Conservation (phyloP, 2,797 vertebrate species). For the Sciaenops ocellatus region DNA sequence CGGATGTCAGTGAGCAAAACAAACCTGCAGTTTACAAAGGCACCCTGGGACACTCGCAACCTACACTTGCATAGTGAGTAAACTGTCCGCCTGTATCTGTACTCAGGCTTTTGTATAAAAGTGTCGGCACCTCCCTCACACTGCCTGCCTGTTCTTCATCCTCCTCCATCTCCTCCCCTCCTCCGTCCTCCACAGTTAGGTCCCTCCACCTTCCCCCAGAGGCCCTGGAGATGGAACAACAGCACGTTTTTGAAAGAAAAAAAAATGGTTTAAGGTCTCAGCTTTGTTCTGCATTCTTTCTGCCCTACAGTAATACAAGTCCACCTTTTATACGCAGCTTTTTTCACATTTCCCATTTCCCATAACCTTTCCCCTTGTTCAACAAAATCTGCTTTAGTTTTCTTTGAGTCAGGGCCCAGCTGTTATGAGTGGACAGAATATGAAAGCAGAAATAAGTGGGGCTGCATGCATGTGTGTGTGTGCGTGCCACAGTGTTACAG, state of each 20-base stretch:
- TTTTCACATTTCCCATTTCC: slow-evolving; percentile 22
- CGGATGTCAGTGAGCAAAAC: slow-evolving; percentile 35
- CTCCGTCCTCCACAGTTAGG: slow-evolving; percentile 8
- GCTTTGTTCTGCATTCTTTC: slow-evolving; percentile 46
- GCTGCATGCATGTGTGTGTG: slow-evolving; percentile 6
- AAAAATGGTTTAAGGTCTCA: slow-evolving; percentile 32
- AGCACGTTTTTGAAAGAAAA: slow-evolving; percentile 12
- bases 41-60: slow-evolving; percentile 28
- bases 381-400: slow-evolving; percentile 15
- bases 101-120: slow-evolving; percentile 42
- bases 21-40: slow-evolving; percentile 37
- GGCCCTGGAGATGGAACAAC: slow-evolving; percentile 38
- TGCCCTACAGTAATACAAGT: slow-evolving; percentile 28
- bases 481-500: slow-evolving; percentile 23
- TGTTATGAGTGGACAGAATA: slow-evolving; percentile 20
- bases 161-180: slow-evolving; percentile 25
- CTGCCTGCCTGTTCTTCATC: slow-evolving; percentile 24
- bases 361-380: slow-evolving; percentile 27
- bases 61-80: slow-evolving; percentile 33
- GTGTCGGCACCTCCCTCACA: slow-evolving; percentile 26
- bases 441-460: slow-evolving; percentile 33
- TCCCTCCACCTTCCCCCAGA: slow-evolving; percentile 43
- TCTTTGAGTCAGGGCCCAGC: slow-evolving; percentile 31
- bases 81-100: slow-evolving; percentile 39
- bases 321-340: not conserved